A percentile compares a stretch with the other conserved stretches of the same genome.
These are phyloP conservation scores for Tetramorium bicarinatum DNA, from an alignment of 2,888 invertebrate genomes.

Conservation along the genomic window DNA sequence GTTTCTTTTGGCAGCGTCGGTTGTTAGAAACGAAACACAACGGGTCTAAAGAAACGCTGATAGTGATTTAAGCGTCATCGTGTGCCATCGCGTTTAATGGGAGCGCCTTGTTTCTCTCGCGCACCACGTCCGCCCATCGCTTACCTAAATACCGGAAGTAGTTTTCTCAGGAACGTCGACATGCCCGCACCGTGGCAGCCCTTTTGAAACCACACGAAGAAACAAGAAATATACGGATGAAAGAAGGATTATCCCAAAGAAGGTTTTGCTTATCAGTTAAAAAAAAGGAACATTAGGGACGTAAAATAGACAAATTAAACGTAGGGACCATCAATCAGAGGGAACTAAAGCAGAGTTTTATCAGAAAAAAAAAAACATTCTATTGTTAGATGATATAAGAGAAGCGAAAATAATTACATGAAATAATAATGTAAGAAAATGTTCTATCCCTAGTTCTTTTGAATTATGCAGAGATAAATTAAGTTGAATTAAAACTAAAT, in stretches of 20 bases:
- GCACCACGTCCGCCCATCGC: constrained; percentile 59
- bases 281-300: constrained; percentile 29
- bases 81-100: constrained; percentile 61
- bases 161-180: constrained; percentile 73
- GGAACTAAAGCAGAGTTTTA: background rate
- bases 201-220: constrained; percentile 66
- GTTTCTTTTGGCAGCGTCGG: constrained; percentile 54
- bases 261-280: background rate
- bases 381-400: background rate
- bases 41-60: constrained; percentile 54
- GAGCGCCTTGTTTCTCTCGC: constrained; percentile 42
- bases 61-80: constrained; percentile 65
- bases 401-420: background rate
- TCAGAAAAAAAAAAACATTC: background rate
- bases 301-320: constrained; percentile 71
- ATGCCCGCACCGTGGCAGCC: constrained; percentile 58
- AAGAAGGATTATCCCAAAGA: constrained; percentile 66
- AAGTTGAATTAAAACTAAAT: constrained; percentile 1
- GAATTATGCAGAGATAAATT: background rate
- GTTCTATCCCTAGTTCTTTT: background rate
- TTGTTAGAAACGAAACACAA: constrained; percentile 33
- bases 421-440: background rate
- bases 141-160: constrained; percentile 81
- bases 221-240: constrained; percentile 72
- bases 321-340: background rate